phyloP scores from a whole-genome alignment of 1,140 invertebrate genomes.

The Drosophila quadrilineata region DNA sequence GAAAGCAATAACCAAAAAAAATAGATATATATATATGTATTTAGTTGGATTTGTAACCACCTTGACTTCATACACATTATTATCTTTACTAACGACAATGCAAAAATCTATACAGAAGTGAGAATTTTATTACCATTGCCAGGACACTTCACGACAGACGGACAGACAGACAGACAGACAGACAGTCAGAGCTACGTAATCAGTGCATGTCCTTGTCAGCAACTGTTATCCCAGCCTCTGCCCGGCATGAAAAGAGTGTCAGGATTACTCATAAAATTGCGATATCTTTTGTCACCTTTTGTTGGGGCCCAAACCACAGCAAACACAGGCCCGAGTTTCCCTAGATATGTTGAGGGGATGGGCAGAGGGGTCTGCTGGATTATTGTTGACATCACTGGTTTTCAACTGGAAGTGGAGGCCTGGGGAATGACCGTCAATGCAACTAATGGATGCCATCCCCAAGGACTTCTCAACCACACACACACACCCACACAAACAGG shows the following conservation, averaged over 20 bases:
- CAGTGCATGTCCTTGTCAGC: constrained; percentile 65
- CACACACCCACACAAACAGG: too few relatives aligned
- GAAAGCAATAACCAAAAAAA: too few relatives aligned
- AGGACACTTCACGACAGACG: constrained; percentile 15
- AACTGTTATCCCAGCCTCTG: not conserved
- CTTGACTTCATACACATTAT: constrained; percentile 55
- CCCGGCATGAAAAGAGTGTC: constrained; percentile 58
- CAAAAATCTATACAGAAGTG: constrained; percentile 73
- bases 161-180: not conserved
- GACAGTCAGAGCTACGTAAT: constrained; percentile 37
- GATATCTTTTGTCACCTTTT: constrained; percentile 80
- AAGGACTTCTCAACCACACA: too few relatives aligned
- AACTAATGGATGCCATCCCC: constrained; percentile 32
- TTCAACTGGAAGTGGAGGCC: not conserved
- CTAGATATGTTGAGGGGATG: not conserved
- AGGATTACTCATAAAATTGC: constrained; percentile 79
- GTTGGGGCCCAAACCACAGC: constrained; percentile 28
- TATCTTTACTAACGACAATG: constrained; percentile 68
- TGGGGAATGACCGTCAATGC: constrained; percentile 5
- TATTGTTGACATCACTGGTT: constrained; percentile 26
- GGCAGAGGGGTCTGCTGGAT: constrained; percentile 9
- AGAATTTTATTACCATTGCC: constrained; percentile 71
- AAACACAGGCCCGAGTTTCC: not conserved
- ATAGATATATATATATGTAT: too few relatives aligned
- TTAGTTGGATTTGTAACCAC: too few relatives aligned